Conservation (phyloP, 2,113 vertebrate genomes). For the Vulpes ferrilata region DNA sequence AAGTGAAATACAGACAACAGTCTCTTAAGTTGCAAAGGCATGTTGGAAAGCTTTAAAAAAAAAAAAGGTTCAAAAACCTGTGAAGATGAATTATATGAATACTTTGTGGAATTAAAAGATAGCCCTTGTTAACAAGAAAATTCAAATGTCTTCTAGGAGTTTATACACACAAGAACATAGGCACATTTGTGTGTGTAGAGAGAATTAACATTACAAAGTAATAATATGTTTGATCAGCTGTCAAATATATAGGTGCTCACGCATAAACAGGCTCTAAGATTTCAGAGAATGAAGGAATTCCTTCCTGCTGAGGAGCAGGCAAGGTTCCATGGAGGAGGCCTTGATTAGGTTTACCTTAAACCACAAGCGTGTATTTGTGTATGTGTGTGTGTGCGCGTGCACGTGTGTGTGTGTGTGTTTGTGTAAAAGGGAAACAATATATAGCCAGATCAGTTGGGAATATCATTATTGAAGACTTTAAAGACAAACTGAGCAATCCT, state of each 20-base stretch:
- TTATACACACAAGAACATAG: background rate
- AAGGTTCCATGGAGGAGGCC: background rate
- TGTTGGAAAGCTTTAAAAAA: background rate
- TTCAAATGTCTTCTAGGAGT: background rate
- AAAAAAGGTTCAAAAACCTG: background rate
- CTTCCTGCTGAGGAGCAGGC: background rate
- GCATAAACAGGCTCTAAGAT: background rate
- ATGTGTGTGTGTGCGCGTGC: background rate
- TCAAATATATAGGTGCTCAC: background rate
- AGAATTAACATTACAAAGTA: conserved; percentile 59
- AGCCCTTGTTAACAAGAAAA: background rate
- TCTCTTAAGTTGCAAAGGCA: background rate
- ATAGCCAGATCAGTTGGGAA: background rate
- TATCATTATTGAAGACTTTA: background rate
- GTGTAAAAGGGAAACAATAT: background rate
- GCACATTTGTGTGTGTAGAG: background rate
- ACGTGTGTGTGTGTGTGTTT: background rate
- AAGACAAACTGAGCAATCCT: background rate
- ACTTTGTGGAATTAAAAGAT: background rate
- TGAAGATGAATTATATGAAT: background rate
- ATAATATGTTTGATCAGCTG: background rate
- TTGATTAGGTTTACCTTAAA: background rate
- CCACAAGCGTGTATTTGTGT: background rate
- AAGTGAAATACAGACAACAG: background rate
- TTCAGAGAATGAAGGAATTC: conserved; percentile 15